Percentiles rank a stretch among this genome's conserved stretches.
Evolutionary conservation across 2,113 vertebrate genomes (phyloP).

Genomic region (Callithrix jacchus): DNA sequence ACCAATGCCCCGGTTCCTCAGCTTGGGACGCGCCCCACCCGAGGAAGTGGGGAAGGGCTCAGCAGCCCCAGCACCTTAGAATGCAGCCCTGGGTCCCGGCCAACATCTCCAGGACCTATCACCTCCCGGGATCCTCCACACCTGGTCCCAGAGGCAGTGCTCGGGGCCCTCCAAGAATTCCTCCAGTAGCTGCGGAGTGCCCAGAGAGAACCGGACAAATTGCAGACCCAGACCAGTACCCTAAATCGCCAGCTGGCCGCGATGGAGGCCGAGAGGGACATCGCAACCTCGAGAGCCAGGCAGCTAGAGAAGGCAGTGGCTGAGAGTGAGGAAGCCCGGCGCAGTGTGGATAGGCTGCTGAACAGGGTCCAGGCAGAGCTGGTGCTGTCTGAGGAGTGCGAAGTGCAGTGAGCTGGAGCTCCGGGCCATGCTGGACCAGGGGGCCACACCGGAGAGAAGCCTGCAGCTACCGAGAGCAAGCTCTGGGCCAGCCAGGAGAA

Average conservation of each 20-base stretch:
- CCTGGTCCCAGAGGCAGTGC: conserved; percentile 89
- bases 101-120: conserved; percentile 83
- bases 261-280: conserved; percentile 86
- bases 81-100: conserved; percentile 77
- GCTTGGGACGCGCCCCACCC: conserved; percentile 73
- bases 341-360: conserved; percentile 83
- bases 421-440: conserved; percentile 83
- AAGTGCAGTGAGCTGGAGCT: conserved; percentile 87
- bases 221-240: conserved; percentile 82
- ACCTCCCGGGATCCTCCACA: conserved; percentile 74
- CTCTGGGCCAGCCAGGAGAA: conserved; percentile 90
- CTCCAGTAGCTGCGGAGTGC: conserved; percentile 89
- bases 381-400: conserved; percentile 87
- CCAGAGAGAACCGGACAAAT: conserved; percentile 93
- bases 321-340: conserved; percentile 89
- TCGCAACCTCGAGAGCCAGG: conserved; percentile 76
- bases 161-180: conserved; percentile 90
- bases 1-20: conserved; percentile 83
- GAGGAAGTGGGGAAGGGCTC: conserved; percentile 80
- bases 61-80: conserved; percentile 83
- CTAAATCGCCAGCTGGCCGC: conserved; percentile 84
- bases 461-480: conserved; percentile 83
- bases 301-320: conserved; percentile 89
- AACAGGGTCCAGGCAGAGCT: conserved; percentile 85
- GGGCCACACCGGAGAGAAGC: conserved; percentile 87